phyloP scores from a whole-genome alignment of 2,797 vertebrate genomes.

The Potorous gilbertii region DNA sequence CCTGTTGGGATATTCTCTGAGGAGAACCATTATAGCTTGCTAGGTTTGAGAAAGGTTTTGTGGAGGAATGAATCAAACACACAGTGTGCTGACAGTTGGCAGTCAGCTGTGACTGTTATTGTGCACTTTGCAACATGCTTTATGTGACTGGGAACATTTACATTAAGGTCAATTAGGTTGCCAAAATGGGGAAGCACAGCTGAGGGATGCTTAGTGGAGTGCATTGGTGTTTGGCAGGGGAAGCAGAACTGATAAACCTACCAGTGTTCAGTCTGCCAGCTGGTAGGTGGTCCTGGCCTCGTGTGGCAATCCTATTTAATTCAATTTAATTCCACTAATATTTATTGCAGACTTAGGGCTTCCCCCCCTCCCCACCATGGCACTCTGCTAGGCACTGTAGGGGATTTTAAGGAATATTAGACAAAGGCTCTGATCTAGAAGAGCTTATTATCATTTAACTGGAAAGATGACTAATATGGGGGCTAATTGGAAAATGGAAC shows the following conservation, averaged over 20 bases:
- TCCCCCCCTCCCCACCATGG: background rate
- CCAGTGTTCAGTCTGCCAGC: constrained; percentile 42
- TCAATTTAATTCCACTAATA: constrained; percentile 72
- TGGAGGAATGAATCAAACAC: constrained; percentile 54
- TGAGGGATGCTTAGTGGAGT: constrained; percentile 42
- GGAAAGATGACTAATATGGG: background rate
- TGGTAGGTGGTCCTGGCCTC: constrained; percentile 59
- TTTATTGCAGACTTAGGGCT: constrained; percentile 59
- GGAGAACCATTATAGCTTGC: constrained; percentile 37
- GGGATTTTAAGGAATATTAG: background rate
- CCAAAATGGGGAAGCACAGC: constrained; percentile 57
- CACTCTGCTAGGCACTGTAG: constrained; percentile 4
- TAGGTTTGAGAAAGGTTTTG: constrained; percentile 46
- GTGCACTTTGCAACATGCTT: constrained; percentile 28
- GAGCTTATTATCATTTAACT: background rate
- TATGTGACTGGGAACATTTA: constrained; percentile 67
- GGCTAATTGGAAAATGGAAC: background rate
- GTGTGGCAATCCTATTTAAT: constrained; percentile 48
- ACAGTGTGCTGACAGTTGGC: constrained; percentile 47
- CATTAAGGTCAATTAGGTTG: constrained; percentile 66
- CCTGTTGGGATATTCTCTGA: background rate
- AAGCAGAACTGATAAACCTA: constrained; percentile 65
- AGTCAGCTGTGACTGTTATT: constrained; percentile 56
- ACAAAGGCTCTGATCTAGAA: background rate
- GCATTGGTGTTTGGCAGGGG: constrained; percentile 61